phyloP scores from a whole-genome alignment of 2,113 vertebrate genomes.

The Upupa epops region DNA sequence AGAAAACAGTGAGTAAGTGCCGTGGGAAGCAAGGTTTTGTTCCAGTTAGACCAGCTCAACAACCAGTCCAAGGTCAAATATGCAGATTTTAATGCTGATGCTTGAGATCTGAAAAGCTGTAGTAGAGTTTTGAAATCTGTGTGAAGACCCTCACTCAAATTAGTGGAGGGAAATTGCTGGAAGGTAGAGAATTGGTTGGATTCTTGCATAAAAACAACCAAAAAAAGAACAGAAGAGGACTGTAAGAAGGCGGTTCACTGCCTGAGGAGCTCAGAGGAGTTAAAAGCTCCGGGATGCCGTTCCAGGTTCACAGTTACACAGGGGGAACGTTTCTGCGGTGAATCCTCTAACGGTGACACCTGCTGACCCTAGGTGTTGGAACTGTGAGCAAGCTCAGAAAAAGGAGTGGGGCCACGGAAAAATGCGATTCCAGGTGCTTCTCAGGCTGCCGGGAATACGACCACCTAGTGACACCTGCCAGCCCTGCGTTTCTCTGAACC shows the following conservation, averaged over 20 bases:
- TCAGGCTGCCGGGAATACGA: neutral
- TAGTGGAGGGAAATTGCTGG: neutral
- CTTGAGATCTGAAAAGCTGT: neutral
- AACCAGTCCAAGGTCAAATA: neutral
- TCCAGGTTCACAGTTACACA: neutral
- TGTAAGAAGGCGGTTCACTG: neutral
- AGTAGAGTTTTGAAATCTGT: neutral
- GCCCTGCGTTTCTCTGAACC: neutral
- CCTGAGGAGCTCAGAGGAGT: neutral
- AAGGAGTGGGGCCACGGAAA: neutral
- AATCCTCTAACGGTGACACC: neutral
- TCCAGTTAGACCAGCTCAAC: neutral
- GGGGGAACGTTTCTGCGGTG: neutral
- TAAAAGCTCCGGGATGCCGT: neutral
- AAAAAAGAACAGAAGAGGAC: neutral
- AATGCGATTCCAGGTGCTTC: neutral
- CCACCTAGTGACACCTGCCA: neutral
- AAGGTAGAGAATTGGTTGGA: neutral
- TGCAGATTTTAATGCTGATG: neutral
- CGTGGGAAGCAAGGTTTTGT: neutral
- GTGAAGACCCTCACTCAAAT: neutral
- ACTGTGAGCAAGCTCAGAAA: neutral
- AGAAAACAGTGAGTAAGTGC: neutral
- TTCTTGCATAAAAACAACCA: neutral
- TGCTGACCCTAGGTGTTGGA: fast-evolving